Conservation (phyloP, 1,140 invertebrate genomes). For the Laodelphax striatellus region DNA sequence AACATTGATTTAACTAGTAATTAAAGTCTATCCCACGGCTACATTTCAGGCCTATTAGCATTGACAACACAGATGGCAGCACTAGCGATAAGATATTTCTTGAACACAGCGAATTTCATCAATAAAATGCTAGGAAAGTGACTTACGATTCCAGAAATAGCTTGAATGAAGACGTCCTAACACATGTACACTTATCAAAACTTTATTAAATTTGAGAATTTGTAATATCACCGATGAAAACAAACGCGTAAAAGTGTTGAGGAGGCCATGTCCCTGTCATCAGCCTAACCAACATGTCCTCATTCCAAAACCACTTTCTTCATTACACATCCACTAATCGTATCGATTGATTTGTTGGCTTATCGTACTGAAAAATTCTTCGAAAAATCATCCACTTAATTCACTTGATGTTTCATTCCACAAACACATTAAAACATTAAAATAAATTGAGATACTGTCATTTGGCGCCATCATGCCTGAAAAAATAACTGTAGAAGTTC, state of each 20-base stretch:
- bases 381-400: conserved; percentile 8
- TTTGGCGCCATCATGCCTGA: conserved; percentile 47
- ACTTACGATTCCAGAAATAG: too few species aligned
- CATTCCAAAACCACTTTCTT: conserved; percentile 35
- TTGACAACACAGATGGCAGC: conserved; percentile 55
- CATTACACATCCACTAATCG: conserved; percentile 25
- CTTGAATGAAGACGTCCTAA: too few species aligned
- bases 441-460: conserved; percentile 35
- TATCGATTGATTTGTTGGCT: conserved; percentile 2
- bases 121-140: too few species aligned
- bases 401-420: conserved; percentile 15
- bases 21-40: conserved; percentile 21
- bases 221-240: background rate
- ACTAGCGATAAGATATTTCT: conserved; percentile 22
- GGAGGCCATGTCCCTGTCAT: conserved; percentile 22
- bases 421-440: conserved; percentile 32
- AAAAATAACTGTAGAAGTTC: conserved; percentile 40
- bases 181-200: too few species aligned
- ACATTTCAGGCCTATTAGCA: conserved; percentile 42
- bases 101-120: background rate
- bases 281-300: conserved; percentile 43
- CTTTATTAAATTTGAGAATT: too few species aligned
- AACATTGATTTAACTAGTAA: conserved; percentile 18
- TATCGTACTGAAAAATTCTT: conserved; percentile 8
- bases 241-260: conserved; percentile 1